Percentiles rank a stretch among this genome's conserved stretches.
Conservation (phyloP, 2,888 invertebrate genomes). For the Dicycla oo region DNA sequence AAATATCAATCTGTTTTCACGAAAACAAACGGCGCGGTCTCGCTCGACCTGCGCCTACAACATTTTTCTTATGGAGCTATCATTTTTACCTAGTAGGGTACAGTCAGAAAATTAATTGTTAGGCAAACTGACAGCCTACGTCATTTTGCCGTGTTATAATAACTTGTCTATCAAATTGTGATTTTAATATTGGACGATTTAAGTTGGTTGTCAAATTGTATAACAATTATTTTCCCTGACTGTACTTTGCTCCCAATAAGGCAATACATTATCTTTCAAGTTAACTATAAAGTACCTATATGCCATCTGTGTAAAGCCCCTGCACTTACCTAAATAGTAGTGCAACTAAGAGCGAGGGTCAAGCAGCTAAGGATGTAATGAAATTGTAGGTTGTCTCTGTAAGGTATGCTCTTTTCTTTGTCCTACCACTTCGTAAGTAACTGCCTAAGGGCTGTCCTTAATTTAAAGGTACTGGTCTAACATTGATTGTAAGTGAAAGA, state of each 20-base stretch:
- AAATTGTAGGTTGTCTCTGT: slow-evolving; percentile 54
- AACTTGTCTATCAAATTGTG: background rate
- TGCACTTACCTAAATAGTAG: slow-evolving; percentile 45
- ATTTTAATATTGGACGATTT: background rate
- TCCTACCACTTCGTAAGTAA: slow-evolving; percentile 42
- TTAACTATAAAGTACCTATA: slow-evolving; percentile 28
- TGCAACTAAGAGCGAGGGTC: slow-evolving; percentile 41
- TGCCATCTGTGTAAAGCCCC: slow-evolving; percentile 35
- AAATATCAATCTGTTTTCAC: no score
- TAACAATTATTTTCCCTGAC: background rate
- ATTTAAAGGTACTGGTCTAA: slow-evolving; percentile 30
- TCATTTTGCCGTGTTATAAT: background rate
- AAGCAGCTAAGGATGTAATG: slow-evolving; percentile 52
- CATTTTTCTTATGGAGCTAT: no score
- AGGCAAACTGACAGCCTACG: background rate
- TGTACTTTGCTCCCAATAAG: background rate
- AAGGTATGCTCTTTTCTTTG: slow-evolving; percentile 55
- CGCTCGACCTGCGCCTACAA: no score
- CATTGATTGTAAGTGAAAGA: slow-evolving; percentile 13
- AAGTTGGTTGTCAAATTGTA: background rate
- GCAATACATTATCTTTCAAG: slow-evolving; percentile 15
- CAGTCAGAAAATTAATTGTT: background rate
- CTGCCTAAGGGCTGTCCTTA: slow-evolving; percentile 46
- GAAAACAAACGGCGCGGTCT: no score
- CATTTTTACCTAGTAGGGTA: no score